Conservation (phyloP, 2,888 invertebrate species). For the Monoplex corrugatus region DNA sequence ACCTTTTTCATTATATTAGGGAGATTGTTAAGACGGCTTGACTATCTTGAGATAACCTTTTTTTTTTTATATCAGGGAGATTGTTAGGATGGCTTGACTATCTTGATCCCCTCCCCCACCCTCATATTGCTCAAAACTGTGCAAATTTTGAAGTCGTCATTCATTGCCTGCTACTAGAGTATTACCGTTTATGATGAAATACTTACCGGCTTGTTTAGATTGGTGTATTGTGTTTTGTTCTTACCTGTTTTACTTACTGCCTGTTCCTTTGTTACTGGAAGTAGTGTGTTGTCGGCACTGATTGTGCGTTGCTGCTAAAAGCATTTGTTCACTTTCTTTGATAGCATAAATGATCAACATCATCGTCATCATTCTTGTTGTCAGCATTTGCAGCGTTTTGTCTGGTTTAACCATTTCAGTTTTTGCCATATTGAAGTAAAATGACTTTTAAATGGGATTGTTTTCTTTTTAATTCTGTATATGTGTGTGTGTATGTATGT, state of each 20-base stretch:
- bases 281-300: neutral
- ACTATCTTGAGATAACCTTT: too few species aligned
- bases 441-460: slow-evolving; percentile 42
- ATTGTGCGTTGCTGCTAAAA: neutral
- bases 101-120: too few species aligned
- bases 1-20: too few species aligned
- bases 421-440: slow-evolving; percentile 58
- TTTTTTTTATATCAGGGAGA: too few species aligned
- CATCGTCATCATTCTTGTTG: neutral
- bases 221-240: neutral
- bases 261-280: neutral
- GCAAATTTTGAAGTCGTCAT: too few species aligned
- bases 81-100: too few species aligned
- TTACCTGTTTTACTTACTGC: neutral
- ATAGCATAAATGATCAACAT: slow-evolving; percentile 11
- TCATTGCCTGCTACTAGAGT: too few species aligned
- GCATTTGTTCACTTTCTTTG: slow-evolving; percentile 1
- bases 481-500: neutral
- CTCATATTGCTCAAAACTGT: too few species aligned
- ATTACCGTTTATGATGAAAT: too few species aligned
- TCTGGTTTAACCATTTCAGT: slow-evolving; percentile 40
- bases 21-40: too few species aligned
- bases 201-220: neutral
- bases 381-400: slow-evolving; percentile 40
- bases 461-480: neutral